phyloP scores from a whole-genome alignment of 2,888 invertebrate species.

The Thera obeliscata region DNA sequence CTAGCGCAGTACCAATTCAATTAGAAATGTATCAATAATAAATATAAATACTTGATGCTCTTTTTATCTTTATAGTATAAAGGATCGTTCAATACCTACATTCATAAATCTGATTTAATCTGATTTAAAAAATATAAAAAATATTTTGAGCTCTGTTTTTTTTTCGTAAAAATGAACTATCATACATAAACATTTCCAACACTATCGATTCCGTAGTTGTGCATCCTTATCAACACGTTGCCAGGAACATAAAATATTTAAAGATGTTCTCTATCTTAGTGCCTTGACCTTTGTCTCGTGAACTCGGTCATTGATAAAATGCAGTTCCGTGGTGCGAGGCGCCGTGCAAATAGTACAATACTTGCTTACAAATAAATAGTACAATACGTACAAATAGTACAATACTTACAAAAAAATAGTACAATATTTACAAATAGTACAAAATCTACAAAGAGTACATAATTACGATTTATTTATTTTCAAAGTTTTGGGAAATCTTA shows the following conservation, averaged over 20 bases:
- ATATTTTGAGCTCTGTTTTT: neutral
- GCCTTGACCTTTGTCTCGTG: constrained; percentile 44
- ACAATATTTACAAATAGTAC: constrained; percentile 2
- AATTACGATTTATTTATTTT: too few species aligned
- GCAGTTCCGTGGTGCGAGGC: constrained; percentile 29
- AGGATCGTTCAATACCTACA: too few species aligned
- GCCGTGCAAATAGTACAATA: constrained; percentile 15
- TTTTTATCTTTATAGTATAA: too few species aligned
- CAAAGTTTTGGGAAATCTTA: too few species aligned
- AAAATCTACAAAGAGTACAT: neutral
- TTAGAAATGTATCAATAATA: too few species aligned
- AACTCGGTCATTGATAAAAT: constrained; percentile 39
- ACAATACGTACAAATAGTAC: too few species aligned
- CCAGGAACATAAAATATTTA: constrained; percentile 14
- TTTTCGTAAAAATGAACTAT: constrained; percentile 1
- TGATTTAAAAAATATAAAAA: too few species aligned
- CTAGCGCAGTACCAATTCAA: too few species aligned
- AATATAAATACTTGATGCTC: too few species aligned
- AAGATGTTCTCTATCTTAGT: constrained; percentile 35
- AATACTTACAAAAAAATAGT: neutral
- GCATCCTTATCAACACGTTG: constrained; percentile 5
- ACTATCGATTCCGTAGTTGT: constrained; percentile 1
- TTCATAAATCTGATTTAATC: too few species aligned
- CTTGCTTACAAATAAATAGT: neutral
- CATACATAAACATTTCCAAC: constrained; percentile 1